Conservation (phyloP, 1,140 invertebrate genomes). For the Leptopilina boulardi region DNA sequence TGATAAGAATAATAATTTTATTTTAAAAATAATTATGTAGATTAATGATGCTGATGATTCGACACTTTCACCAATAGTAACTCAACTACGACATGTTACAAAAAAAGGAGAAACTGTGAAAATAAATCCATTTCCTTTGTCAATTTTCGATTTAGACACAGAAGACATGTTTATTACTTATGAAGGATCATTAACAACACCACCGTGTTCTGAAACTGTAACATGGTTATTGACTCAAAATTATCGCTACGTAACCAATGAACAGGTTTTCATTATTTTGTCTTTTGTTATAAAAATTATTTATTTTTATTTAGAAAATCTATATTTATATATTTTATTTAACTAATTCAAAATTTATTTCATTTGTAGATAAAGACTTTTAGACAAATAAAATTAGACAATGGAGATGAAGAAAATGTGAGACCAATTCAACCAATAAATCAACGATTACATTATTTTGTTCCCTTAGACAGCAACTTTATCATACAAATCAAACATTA, state of each 20-base stretch:
- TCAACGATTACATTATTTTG: not conserved
- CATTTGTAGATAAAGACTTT: not conserved
- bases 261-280: not conserved
- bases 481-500: no score
- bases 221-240: not conserved
- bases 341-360: not conserved
- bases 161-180: not conserved
- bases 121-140: not conserved
- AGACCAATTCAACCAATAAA: not conserved
- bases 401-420: not conserved
- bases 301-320: no score
- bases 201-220: not conserved
- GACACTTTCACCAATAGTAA: not conserved
- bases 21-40: not conserved
- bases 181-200: slow-evolving; percentile 16
- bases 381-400: not conserved
- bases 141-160: not conserved
- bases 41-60: not conserved
- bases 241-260: not conserved
- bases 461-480: not conserved
- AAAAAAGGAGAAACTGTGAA: not conserved
- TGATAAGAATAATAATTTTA: no score
- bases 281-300: no score
- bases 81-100: not conserved
- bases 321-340: no score